phyloP scores from a whole-genome alignment of 1,140 invertebrate genomes.

The Metaphire vulgaris region DNA sequence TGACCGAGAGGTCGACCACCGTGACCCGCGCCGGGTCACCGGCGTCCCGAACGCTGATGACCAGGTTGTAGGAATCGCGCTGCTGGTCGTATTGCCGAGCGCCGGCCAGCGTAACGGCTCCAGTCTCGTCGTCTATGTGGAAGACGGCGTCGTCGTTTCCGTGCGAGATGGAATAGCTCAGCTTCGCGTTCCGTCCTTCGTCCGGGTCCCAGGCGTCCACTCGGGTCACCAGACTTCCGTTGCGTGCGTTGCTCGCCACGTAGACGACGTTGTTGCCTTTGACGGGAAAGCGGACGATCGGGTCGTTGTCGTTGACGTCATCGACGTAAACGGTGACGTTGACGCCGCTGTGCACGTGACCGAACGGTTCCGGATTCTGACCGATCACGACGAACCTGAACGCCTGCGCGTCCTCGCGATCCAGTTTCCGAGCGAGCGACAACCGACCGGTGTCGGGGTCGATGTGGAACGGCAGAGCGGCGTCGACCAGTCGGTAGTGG shows the following conservation, averaged over 20 bases:
- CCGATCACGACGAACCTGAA: slow-evolving; percentile 27
- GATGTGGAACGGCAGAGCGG: slow-evolving; percentile 21
- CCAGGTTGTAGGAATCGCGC: neutral
- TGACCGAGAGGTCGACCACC: slow-evolving; percentile 4
- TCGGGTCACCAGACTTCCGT: slow-evolving; percentile 34
- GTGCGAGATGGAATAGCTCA: slow-evolving; percentile 89
- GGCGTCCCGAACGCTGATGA: slow-evolving; percentile 12
- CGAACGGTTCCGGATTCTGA: slow-evolving; percentile 15
- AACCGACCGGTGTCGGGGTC: slow-evolving; percentile 26
- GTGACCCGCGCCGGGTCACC: slow-evolving; percentile 1
- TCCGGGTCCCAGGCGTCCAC: slow-evolving; percentile 80
- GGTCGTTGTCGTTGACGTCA: slow-evolving; percentile 47
- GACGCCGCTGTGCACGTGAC: neutral
- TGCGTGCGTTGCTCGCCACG: slow-evolving; percentile 1
- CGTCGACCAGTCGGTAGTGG: neutral
- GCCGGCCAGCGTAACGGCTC: slow-evolving; percentile 55
- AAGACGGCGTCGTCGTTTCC: slow-evolving; percentile 91
- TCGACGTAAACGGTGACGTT: slow-evolving; percentile 39
- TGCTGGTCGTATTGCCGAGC: slow-evolving; percentile 21
- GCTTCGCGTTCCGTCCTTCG: slow-evolving; percentile 70
- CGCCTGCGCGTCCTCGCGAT: slow-evolving; percentile 19
- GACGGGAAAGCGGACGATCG: slow-evolving; percentile 39
- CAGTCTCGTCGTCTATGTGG: slow-evolving; percentile 81
- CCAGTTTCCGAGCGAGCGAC: slow-evolving; percentile 15
- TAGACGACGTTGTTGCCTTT: slow-evolving; percentile 36